Evolutionary conservation across 2,888 invertebrate species (phyloP), one percentile per base, ranked within the genome.

Genomic region (Tridacna gigas): DNA sequence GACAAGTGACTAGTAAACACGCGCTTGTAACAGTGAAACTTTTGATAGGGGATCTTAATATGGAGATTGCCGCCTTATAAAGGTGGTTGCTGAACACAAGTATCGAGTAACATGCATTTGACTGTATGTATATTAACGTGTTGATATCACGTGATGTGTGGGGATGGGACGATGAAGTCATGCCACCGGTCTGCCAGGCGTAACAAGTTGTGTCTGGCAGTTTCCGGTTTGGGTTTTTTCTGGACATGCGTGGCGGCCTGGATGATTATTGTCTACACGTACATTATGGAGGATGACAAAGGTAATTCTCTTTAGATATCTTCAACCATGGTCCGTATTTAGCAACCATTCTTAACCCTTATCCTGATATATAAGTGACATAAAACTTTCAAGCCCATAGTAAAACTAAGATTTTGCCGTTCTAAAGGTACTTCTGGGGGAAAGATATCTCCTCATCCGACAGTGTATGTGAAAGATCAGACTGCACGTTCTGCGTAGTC

Each of bases 181-280:
- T 71, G 71, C 26, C 51, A 51, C 71, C 71, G 71, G 51, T 71
- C 71, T 26, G 51, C 71, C 25, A 22, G 74, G 11, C 79, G 73
- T 60, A 80, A 90, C 73, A 83, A 81, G 61, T 79, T 91, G 51
- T 84, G 88, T n/a, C 73, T 90, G 4, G 80, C 86, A 4, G 89
- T 89, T 28, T 89, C 86, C 80, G 69, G 88, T 15, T 89, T 90
- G 79, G 92, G 89, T 80, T 84, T 90, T 63, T 91, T 92, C 79
- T 91, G 91, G 92, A 89, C 89, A 60, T 84, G 85, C 7, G 80
- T 92, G 26, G 91, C 91, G 0, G 82, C 89, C 12, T 84, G 88
- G 12, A 90, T 92, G 89, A 89, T 92, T 45, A 76, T 90, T 13
- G 37, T 65, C 20, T 83, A 76, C 45, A 37, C 76, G 7, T 71